phyloP scores from a whole-genome alignment of 2,888 invertebrate species.

The Polydesmus complanatus region DNA sequence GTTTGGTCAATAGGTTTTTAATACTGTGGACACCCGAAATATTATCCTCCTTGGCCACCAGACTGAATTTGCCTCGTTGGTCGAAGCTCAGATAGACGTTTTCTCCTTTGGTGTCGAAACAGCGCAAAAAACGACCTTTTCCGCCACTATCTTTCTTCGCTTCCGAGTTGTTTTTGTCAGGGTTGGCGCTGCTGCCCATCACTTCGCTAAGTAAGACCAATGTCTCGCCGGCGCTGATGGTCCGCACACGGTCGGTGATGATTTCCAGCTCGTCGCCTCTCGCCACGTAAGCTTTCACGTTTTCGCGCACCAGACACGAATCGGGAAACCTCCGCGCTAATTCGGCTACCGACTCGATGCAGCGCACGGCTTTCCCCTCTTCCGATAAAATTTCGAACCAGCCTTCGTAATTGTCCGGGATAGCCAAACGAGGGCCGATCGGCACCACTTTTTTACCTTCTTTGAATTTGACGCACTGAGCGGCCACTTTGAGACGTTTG shows the following conservation, averaged over 20 bases:
- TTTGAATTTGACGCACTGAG: conserved; percentile 58
- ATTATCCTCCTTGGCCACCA: conserved; percentile 80
- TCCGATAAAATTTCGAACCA: conserved; percentile 89
- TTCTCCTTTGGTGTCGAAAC: conserved; percentile 71
- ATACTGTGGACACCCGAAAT: conserved; percentile 90
- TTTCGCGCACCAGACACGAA: conserved; percentile 59
- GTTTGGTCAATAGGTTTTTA: conserved; percentile 69
- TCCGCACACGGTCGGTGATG: conserved; percentile 37
- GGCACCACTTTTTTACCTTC: conserved; percentile 54
- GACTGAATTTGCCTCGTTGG: conserved; percentile 80
- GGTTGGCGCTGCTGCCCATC: conserved; percentile 21
- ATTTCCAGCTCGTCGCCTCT: conserved; percentile 24
- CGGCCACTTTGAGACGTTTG: conserved; percentile 64
- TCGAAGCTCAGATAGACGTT: conserved; percentile 68
- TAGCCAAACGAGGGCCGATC: conserved; percentile 67
- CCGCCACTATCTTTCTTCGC: conserved; percentile 37
- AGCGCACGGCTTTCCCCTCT: conserved; percentile 78
- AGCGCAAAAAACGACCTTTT: conserved; percentile 54
- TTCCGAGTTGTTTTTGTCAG: conserved; percentile 32
- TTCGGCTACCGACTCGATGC: conserved; percentile 76
- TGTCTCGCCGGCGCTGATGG: conserved; percentile 68
- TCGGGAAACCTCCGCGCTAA: conserved; percentile 43
- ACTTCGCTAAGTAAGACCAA: conserved; percentile 63
- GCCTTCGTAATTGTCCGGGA: conserved; percentile 79
- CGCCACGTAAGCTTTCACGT: conserved; percentile 48